These are phyloP conservation scores for Noctua janthe DNA, from an alignment of 2,888 invertebrate species.

Conservation along the genomic window DNA sequence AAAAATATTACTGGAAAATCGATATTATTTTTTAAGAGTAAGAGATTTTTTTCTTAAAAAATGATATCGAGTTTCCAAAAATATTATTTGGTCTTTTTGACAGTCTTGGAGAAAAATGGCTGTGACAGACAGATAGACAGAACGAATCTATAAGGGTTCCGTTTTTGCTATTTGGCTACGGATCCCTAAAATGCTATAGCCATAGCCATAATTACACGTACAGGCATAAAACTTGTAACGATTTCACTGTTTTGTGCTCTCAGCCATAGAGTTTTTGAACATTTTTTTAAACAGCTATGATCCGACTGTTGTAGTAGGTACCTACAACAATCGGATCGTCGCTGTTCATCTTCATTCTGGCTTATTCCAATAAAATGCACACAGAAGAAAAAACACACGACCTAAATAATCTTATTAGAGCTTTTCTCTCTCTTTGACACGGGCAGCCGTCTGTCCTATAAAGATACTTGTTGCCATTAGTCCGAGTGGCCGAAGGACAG, in stretches of 20 bases:
- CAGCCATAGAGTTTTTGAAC: not conserved
- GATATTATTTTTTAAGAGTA: not conserved
- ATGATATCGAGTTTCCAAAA: too few species aligned
- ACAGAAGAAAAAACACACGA: slow-evolving; percentile 1
- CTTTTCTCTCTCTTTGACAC: slow-evolving; percentile 11
- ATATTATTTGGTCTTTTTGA: too few species aligned
- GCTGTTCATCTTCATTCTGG: too few species aligned
- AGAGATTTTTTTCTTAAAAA: too few species aligned
- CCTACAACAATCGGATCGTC: too few species aligned
- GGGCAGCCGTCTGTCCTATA: slow-evolving; percentile 17
- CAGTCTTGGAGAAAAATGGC: too few species aligned
- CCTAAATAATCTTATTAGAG: slow-evolving; percentile 30
- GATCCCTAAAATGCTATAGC: not conserved
- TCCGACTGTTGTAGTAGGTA: not conserved
- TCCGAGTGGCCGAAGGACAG: slow-evolving; percentile 62
- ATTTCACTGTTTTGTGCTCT: not conserved
- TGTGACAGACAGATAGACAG: too few species aligned
- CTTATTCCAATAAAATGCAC: not conserved
- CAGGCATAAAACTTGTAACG: not conserved
- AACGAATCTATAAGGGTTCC: not conserved
- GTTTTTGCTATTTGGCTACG: not conserved
- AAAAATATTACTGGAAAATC: not conserved
- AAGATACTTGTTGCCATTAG: slow-evolving; percentile 58
- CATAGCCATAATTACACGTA: too few species aligned
- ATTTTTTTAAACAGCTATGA: not conserved